These are phyloP conservation scores for Neopipo cinnamomea DNA, from an alignment of 2,113 vertebrate species.

Conservation along the genomic window DNA sequence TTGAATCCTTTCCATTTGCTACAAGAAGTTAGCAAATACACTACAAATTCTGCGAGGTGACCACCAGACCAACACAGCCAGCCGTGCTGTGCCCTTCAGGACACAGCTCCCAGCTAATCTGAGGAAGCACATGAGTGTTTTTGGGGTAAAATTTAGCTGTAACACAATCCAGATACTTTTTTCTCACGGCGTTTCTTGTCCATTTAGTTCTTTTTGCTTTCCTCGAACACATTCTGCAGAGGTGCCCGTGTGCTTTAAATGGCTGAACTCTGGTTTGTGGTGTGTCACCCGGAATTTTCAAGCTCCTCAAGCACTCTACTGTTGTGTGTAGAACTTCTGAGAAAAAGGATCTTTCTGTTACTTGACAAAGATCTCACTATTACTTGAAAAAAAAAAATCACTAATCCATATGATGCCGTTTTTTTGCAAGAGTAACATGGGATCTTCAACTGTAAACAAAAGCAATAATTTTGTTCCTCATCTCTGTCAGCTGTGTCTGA, in stretches of 20 bases:
- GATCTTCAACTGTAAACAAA: conserved; percentile 47
- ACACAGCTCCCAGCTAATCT: background rate
- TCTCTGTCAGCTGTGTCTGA: conserved; percentile 21
- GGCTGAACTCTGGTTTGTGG: background rate
- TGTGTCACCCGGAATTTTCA: conserved; percentile 27
- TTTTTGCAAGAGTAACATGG: conserved; percentile 9
- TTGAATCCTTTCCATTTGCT: conserved; percentile 44
- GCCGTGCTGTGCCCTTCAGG: background rate
- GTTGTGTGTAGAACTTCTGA: conserved; percentile 71
- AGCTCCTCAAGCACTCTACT: conserved; percentile 63
- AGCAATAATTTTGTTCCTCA: conserved; percentile 74
- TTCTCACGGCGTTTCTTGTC: background rate
- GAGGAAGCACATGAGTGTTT: background rate
- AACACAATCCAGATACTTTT: background rate
- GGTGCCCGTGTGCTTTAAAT: conserved; percentile 4
- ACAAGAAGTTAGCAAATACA: conserved; percentile 9
- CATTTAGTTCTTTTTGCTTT: background rate
- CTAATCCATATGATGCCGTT: background rate
- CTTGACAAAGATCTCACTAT: conserved; percentile 62
- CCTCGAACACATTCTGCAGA: background rate
- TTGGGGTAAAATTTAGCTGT: background rate
- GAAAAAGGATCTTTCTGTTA: conserved; percentile 41
- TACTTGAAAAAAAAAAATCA: conserved; percentile 59
- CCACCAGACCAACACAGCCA: background rate
- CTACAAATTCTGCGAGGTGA: conserved; percentile 17